Conservation (phyloP, 2,113 vertebrate species). For the Lonchura striata region DNA sequence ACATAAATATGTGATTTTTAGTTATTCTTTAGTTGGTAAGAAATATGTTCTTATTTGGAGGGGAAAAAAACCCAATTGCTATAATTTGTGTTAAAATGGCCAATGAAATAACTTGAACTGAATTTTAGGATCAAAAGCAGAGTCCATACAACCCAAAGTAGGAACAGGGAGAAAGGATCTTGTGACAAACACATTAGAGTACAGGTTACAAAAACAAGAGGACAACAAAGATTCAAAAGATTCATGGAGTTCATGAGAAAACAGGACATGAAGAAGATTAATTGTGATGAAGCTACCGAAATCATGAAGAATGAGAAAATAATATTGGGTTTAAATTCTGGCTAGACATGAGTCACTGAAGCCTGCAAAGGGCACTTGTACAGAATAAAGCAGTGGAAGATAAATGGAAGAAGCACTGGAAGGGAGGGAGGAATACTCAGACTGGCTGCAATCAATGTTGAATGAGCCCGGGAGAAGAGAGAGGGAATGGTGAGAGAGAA, state of each 20-base stretch:
- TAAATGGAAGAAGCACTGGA: neutral
- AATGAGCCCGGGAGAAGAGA: neutral
- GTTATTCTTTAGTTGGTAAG: neutral
- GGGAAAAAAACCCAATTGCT: fast-evolving
- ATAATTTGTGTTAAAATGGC: neutral
- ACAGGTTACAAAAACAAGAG: neutral
- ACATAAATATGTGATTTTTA: neutral
- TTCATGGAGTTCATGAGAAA: neutral
- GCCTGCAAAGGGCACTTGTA: neutral
- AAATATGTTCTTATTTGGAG: neutral
- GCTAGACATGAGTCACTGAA: neutral
- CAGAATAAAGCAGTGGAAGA: neutral
- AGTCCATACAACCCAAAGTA: neutral
- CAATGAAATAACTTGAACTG: neutral
- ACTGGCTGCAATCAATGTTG: neutral
- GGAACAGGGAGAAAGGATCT: neutral
- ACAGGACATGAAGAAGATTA: neutral
- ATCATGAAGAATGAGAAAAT: neutral
- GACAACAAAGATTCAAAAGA: neutral
- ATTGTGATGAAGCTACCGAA: neutral
- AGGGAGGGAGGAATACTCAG: neutral
- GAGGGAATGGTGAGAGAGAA: neutral
- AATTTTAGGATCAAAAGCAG: neutral
- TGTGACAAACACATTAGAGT: neutral
- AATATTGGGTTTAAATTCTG: neutral